A percentile compares a stretch with the other conserved stretches of the same genome.
Conservation (phyloP, 2,797 vertebrate genomes). For the Sylvilagus floridanus region DNA sequence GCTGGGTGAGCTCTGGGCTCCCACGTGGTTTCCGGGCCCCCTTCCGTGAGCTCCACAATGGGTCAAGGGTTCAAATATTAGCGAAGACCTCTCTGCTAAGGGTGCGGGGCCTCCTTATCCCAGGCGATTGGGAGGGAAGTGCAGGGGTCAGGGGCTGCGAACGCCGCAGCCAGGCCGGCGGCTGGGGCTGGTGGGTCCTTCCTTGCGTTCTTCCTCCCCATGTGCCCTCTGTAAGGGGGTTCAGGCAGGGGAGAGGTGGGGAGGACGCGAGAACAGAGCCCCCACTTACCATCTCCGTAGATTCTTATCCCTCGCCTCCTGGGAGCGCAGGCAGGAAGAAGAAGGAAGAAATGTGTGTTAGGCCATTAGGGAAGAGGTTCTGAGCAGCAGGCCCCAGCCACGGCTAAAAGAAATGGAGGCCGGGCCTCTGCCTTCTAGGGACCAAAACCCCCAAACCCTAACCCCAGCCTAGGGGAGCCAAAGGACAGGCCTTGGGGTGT, state of each 20-base stretch:
- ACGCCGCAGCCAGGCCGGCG: neutral
- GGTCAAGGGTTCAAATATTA: neutral
- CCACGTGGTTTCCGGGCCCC: neutral
- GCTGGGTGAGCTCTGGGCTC: neutral
- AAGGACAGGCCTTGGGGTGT: neutral
- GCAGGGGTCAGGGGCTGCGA: neutral
- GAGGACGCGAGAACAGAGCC: neutral
- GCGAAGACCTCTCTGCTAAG: neutral
- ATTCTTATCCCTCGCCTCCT: conserved; percentile 72
- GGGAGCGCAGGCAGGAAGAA: conserved; percentile 40
- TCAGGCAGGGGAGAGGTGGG: neutral
- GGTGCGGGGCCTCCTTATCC: neutral
- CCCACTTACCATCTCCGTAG: conserved; percentile 73
- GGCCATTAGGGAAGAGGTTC: neutral
- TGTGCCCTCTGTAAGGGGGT: neutral
- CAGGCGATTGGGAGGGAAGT: neutral
- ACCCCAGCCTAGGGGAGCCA: neutral
- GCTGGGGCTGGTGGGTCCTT: neutral
- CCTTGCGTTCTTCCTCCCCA: neutral
- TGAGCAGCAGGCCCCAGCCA: neutral
- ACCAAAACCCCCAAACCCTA: neutral
- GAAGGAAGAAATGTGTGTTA: conserved; percentile 69
- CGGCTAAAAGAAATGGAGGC: neutral
- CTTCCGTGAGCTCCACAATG: neutral
- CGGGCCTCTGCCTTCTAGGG: neutral